Percentiles rank a stretch among this genome's conserved stretches.
Evolutionary conservation across 2,797 vertebrate species (phyloP).

Genomic region (Melanotaenia boesemani): DNA sequence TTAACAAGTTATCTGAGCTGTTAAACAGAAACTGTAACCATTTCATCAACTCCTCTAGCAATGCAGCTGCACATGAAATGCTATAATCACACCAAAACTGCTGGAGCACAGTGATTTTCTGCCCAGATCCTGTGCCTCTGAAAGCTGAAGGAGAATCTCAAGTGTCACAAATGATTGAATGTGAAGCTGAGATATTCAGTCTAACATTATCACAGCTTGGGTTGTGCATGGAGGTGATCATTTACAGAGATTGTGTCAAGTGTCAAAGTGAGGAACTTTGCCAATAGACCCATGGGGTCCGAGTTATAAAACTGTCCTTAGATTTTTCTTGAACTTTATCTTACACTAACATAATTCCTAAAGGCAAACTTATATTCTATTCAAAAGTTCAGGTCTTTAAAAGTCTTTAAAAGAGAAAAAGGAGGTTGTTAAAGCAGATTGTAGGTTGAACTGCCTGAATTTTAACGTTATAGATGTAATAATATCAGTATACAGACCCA

Average conservation of each 20-base stretch:
- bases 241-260: neutral
- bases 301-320: neutral
- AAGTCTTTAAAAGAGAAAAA: neutral
- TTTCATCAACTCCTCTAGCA: conserved; percentile 1
- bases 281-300: neutral
- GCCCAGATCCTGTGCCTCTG: neutral
- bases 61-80: conserved; percentile 16
- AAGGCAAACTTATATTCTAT: neutral
- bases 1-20: conserved; percentile 17
- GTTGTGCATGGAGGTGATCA: neutral
- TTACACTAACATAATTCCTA: neutral
- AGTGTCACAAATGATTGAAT: neutral
- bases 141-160: neutral
- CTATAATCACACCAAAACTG: conserved; percentile 6
- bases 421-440: neutral
- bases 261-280: conserved; percentile 5
- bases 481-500: neutral
- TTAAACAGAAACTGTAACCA: conserved; percentile 7
- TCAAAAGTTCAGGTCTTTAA: neutral
- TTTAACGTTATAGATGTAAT: neutral
- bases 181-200: neutral
- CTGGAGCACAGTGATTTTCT: conserved; percentile 4
- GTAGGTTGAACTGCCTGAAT: neutral
- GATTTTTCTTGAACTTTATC: neutral
- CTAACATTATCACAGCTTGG: conserved; percentile 3